phyloP scores from a whole-genome alignment of 2,888 invertebrate species.

The Toxonevra muliebris region DNA sequence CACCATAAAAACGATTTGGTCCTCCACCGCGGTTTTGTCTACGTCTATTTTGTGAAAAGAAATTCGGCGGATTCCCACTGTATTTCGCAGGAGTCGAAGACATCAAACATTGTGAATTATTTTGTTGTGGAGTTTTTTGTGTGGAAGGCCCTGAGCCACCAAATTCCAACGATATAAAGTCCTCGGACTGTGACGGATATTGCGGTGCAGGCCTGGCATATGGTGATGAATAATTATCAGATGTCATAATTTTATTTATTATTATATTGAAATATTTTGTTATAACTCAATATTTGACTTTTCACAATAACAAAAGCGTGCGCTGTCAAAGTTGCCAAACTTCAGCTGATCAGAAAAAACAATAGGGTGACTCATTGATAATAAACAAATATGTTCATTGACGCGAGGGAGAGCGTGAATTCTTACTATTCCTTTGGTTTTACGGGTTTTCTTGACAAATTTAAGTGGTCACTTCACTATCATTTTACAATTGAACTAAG shows the following conservation, averaged over 20 bases:
- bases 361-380: no score
- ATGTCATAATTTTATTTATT: not conserved
- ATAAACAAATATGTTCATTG: no score
- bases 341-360: no score
- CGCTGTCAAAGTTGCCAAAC: no score
- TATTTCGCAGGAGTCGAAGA: not conserved
- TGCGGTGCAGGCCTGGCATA: conserved; percentile 46
- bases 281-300: no score
- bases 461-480: no score
- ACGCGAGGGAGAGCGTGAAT: no score
- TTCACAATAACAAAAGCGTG: no score
- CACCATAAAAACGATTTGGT: conserved; percentile 20
- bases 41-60: conserved; percentile 42
- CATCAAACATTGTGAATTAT: conserved; percentile 28
- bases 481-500: no score
- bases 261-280: no score
- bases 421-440: no score
- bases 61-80: conserved; percentile 34
- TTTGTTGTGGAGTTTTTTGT: conserved; percentile 33
- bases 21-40: conserved; percentile 14
- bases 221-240: conserved; percentile 43
- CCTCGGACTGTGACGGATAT: conserved; percentile 59
- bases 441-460: no score
- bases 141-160: conserved; percentile 44
- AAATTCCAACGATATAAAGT: conserved; percentile 53